These are phyloP conservation scores for Timema cristinae DNA, from an alignment of 2,888 invertebrate species.

Conservation along the genomic window DNA sequence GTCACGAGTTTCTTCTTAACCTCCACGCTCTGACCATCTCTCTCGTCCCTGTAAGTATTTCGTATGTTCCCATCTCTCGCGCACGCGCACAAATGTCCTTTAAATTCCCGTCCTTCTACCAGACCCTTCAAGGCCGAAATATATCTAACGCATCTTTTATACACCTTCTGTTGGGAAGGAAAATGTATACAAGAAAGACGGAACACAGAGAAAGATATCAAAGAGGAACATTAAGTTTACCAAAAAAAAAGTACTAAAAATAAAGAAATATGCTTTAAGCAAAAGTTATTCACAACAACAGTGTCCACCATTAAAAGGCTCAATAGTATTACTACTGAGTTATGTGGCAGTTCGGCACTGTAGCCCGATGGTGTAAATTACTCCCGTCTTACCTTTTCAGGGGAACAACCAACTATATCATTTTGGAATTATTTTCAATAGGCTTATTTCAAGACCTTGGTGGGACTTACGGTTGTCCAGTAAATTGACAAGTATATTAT, in stretches of 20 bases:
- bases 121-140: constrained; percentile 2
- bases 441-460: no score
- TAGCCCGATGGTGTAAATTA: constrained; percentile 8
- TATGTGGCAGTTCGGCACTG: constrained; percentile 9
- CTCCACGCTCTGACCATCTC: not conserved
- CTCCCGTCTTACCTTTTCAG: not conserved
- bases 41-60: no score
- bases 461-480: no score
- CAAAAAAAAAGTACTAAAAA: not conserved
- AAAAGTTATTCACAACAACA: not conserved
- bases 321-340: constrained; percentile 6
- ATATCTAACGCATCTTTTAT: not conserved
- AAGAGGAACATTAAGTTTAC: not conserved
- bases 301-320: constrained; percentile 14
- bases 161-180: not conserved
- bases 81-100: not conserved
- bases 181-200: not conserved
- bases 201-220: constrained; percentile 8
- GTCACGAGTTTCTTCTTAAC: constrained; percentile 17
- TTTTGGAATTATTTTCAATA: no score
- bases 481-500: no score
- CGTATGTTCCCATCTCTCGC: not conserved
- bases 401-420: not conserved
- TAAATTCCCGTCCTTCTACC: not conserved
- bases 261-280: not conserved